Percentiles rank a stretch among this genome's conserved stretches.
Evolutionary conservation across 2,888 invertebrate species (phyloP).

Genomic region (Elysia crispata): DNA sequence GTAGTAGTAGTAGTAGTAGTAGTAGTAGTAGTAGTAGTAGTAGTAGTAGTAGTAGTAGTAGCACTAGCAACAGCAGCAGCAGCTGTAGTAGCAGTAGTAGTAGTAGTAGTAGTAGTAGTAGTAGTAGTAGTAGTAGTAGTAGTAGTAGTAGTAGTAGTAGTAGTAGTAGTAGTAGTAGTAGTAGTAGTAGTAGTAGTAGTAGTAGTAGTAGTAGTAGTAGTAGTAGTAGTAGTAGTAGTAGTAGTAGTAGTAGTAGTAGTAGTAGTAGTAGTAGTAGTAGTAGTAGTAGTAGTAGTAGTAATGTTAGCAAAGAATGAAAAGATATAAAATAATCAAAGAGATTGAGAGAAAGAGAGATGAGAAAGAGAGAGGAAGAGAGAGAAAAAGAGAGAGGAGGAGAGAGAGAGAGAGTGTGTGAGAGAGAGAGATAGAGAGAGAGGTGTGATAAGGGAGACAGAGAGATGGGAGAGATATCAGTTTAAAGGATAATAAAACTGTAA

Average conservation of each 20-base stretch:
- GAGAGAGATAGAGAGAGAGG: no score
- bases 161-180: background rate
- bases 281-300: background rate
- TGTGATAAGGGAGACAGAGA: no score
- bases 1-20: background rate
- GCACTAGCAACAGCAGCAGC: background rate
- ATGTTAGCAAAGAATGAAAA: background rate
- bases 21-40: background rate
- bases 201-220: background rate
- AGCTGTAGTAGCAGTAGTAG: background rate
- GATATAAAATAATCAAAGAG: background rate
- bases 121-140: background rate
- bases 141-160: background rate
- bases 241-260: background rate
- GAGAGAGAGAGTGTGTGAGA: no score
- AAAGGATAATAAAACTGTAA: no score
- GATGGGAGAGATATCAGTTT: no score
- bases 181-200: background rate
- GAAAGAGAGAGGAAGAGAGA: constrained; percentile 2
- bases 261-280: background rate
- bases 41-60: background rate
- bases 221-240: background rate
- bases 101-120: background rate
- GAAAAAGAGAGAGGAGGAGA: no score
- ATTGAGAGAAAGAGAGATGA: no score